Evolutionary conservation across 2,113 vertebrate genomes (phyloP), one percentile per base, ranked within the genome.

Genomic region (Bungarus multicinctus): DNA sequence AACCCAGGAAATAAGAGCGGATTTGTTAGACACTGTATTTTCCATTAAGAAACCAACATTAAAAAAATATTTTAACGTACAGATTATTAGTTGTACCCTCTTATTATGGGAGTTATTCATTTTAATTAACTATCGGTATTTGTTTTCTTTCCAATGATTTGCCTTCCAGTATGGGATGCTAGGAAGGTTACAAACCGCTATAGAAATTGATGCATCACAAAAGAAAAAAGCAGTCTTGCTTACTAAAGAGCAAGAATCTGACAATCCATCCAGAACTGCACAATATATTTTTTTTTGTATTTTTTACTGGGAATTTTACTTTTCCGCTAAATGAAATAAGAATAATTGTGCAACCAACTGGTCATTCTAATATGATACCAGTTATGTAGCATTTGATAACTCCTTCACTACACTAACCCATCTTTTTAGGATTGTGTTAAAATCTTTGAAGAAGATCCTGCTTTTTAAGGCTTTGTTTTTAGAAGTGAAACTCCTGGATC

Each of bases 11-110:
- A 74, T 10, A 93, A 96, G 7, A 6, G 91, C n/a, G 89, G 91
- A 93, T 96, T 95, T 95, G 69, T 93, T 92, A 91, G 85, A 88
- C 91, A 91, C 95, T 94, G 74, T 52, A 91, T 95, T 95, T 94
- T 91, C 55, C 91, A 91, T 58, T 93, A 94, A 94, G 30, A 92
- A 43, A 85, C 34, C 74, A 81, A 47, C 5, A 89, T 88, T 88
- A 90, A 39, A 74, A n/a, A 74, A 39, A 81, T 8, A 81, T 5
- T 18, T 22, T 25, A 92, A 90, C 58, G 92, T 85, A 0, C 91
- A 94, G 93, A 93, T 92, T 89, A 92, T 89, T 57, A 87, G 58
- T n/a, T 85, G n/a, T 57, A 60, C 57, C 0, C 20, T 58, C n/a
- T 91, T 3, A 2, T 47, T 54, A 54, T 14, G 10, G 88, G 6